These are phyloP conservation scores for Dascyllus trimaculatus DNA, from an alignment of 2,113 vertebrate genomes.

Conservation along the genomic window DNA sequence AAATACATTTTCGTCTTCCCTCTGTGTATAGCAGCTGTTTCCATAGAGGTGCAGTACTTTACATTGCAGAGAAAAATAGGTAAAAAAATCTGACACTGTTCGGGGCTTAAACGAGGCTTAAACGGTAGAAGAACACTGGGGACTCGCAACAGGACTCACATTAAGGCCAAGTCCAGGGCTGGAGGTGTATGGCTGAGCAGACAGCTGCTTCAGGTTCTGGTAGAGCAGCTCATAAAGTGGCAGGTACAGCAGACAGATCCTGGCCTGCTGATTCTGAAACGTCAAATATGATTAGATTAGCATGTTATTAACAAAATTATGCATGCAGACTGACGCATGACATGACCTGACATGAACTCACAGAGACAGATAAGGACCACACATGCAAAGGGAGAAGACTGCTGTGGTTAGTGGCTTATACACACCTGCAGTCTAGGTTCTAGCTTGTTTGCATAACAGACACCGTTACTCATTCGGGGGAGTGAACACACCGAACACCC, in stretches of 20 bases:
- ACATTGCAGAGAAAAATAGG: too few species aligned
- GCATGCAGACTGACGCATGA: not conserved
- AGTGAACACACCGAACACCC: not conserved
- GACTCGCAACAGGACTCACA: conserved; percentile 60
- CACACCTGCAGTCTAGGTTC: not conserved
- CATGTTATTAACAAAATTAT: too few species aligned
- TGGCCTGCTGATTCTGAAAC: conserved; percentile 94
- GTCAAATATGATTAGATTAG: not conserved
- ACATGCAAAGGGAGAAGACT: too few species aligned
- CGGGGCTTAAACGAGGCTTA: too few species aligned
- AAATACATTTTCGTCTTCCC: too few species aligned
- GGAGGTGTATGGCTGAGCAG: conserved; percentile 63
- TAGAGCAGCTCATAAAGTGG: conserved; percentile 92
- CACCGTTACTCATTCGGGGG: not conserved
- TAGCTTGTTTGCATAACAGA: conserved; percentile 64
- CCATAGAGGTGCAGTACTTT: too few species aligned
- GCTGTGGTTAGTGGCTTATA: too few species aligned
- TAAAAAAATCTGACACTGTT: too few species aligned
- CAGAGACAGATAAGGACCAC: not conserved
- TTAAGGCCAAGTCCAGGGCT: conserved; percentile 69
- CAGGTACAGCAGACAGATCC: conserved; percentile 94
- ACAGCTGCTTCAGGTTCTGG: conserved; percentile 92
- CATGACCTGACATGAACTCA: too few species aligned
- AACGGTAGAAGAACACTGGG: not conserved
- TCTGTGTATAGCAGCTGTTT: too few species aligned